Conservation (phyloP, 2,797 vertebrate genomes). For the Denticeps clupeoides region DNA sequence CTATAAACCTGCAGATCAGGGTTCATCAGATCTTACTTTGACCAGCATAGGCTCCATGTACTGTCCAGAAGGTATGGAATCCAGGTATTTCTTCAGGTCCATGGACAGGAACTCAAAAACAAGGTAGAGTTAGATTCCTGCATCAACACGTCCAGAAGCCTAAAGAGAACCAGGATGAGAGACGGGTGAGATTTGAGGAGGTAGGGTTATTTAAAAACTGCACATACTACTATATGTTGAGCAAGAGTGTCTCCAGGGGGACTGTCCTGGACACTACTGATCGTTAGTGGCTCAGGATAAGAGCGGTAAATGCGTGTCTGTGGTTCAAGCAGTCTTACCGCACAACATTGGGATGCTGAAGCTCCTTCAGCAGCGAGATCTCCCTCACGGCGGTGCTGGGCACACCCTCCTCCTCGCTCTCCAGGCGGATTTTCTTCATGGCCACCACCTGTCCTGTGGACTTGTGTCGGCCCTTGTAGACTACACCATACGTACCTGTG, state of each 20-base stretch:
- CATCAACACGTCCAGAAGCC: slow-evolving; percentile 94
- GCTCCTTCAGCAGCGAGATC: slow-evolving; percentile 87
- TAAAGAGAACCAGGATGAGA: no score
- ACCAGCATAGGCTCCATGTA: slow-evolving; percentile 84
- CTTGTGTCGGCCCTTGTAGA: slow-evolving; percentile 93
- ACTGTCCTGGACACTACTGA: no score
- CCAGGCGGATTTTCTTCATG: slow-evolving; percentile 97
- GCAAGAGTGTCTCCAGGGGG: no score
- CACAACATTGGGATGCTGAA: slow-evolving; percentile 91
- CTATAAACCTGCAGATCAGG: no score
- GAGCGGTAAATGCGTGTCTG: neutral
- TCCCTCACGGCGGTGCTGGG: slow-evolving; percentile 92
- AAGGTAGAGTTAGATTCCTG: slow-evolving; percentile 89
- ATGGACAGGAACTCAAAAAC: slow-evolving; percentile 98
- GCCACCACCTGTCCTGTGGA: slow-evolving; percentile 86
- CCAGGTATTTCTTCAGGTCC: slow-evolving; percentile 97
- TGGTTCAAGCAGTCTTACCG: slow-evolving; percentile 53
- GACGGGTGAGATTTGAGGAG: no score
- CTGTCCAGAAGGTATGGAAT: slow-evolving; percentile 83
- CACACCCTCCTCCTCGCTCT: slow-evolving; percentile 94
- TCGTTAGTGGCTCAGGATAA: neutral
- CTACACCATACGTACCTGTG: slow-evolving; percentile 93
- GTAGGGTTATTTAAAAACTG: no score
- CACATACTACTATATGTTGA: no score
- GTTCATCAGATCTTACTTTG: slow-evolving; percentile 66